Percentiles rank a stretch among this genome's conserved stretches.
phyloP scores from a whole-genome alignment of 23 tunicate genomes.

The Halocynthia aurantium region DNA sequence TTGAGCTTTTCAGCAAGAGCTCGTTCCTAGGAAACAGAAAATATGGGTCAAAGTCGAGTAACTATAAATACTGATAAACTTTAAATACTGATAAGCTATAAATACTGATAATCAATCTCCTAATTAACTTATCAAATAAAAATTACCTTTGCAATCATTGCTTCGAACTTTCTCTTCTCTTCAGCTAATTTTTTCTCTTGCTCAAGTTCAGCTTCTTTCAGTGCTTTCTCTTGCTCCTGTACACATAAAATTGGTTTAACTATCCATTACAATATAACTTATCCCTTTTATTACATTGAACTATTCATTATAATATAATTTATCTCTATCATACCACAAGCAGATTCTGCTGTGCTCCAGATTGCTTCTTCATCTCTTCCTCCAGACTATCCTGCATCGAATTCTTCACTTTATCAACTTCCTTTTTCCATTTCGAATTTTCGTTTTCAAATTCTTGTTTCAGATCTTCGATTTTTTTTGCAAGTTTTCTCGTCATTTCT shows the following conservation, averaged over 20 bases:
- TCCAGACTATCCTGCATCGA: slow-evolving; percentile 66
- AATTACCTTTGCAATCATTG: slow-evolving; percentile 33
- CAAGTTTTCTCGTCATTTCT: slow-evolving; percentile 35
- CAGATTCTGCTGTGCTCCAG: slow-evolving; percentile 14
- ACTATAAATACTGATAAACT: background rate
- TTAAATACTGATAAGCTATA: background rate
- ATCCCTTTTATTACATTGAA: slow-evolving; percentile 1
- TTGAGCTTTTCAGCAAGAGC: slow-evolving; percentile 28
- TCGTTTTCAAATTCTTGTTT: slow-evolving; percentile 37
- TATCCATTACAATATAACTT: background rate
- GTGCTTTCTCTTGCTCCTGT: slow-evolving; percentile 33
- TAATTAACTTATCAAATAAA: background rate
- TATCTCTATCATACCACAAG: slow-evolving; percentile 2
- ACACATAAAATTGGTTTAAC: background rate
- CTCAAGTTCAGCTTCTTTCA: slow-evolving; percentile 49
- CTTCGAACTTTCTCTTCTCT: slow-evolving; percentile 55
- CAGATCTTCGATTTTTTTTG: slow-evolving; percentile 53
- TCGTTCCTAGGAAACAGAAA: slow-evolving; percentile 20
- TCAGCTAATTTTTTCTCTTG: slow-evolving; percentile 37
- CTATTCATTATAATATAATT: background rate
- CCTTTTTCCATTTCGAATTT: slow-evolving; percentile 29
- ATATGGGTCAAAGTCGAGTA: background rate
- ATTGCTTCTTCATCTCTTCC: slow-evolving; percentile 34
- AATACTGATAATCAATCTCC: background rate
- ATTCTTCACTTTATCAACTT: slow-evolving; percentile 49